Evolutionary conservation across 2,888 invertebrate genomes (phyloP).

Genomic region (Philereme transversata): DNA sequence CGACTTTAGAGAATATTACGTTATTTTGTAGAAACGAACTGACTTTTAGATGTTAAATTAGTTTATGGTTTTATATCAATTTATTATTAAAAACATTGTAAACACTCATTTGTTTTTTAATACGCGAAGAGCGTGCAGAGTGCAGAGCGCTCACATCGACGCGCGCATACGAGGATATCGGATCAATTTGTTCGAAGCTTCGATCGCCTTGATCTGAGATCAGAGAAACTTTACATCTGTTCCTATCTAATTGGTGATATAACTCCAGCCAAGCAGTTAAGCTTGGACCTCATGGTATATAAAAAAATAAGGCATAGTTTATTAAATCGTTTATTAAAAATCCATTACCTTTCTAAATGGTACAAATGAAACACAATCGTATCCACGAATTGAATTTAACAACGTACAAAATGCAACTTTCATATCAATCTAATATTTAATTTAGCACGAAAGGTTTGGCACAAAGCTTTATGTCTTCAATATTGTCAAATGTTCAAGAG

Average conservation of each 20-base stretch:
- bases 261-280: too few species aligned
- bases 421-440: conserved; percentile 20
- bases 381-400: conserved; percentile 48
- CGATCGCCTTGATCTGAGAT: too few species aligned
- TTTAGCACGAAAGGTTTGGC: conserved; percentile 13
- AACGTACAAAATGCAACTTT: conserved; percentile 51
- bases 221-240: too few species aligned
- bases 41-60: conserved; percentile 16
- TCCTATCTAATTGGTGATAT: too few species aligned
- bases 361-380: conserved; percentile 56
- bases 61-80: neutral
- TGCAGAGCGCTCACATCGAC: neutral
- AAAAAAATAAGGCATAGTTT: conserved; percentile 36
- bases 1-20: neutral
- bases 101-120: neutral
- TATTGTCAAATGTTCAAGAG: conserved; percentile 24
- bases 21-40: conserved; percentile 23
- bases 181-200: too few species aligned
- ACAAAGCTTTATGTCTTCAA: conserved; percentile 23
- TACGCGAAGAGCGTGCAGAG: neutral
- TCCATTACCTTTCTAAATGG: conserved; percentile 58
- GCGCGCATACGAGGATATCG: too few species aligned
- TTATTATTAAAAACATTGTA: conserved; percentile 1
- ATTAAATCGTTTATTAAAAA: conserved; percentile 69
- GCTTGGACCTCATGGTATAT: neutral